Conservation (phyloP, 23 tunicate genomes). For the Oikopleura vanhoeffeni region DNA sequence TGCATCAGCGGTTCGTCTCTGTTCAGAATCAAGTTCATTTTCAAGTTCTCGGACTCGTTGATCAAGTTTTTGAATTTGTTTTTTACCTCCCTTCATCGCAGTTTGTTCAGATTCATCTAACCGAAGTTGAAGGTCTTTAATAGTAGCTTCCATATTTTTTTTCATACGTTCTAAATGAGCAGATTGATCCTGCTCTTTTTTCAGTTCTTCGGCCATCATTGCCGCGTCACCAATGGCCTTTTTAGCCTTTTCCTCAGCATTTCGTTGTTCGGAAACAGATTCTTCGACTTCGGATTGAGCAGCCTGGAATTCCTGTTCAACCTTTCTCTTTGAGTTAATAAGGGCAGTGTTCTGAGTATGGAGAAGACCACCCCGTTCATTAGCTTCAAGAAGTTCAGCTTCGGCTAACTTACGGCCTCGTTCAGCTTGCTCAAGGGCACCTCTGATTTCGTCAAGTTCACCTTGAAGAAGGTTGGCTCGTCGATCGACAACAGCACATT, state of each 20-base stretch:
- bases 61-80: conserved; percentile 20
- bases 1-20: conserved; percentile 21
- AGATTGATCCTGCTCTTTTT: conserved; percentile 22
- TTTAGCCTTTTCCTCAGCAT: conserved; percentile 76
- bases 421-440: conserved; percentile 17
- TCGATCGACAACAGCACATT: neutral
- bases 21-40: conserved; percentile 22
- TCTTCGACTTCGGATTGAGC: conserved; percentile 72
- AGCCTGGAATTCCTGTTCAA: conserved; percentile 74
- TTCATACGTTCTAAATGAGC: conserved; percentile 21
- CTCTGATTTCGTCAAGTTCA: conserved; percentile 18
- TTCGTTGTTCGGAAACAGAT: conserved; percentile 24
- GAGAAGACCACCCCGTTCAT: conserved; percentile 47
- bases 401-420: conserved; percentile 52
- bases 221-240: conserved; percentile 50
- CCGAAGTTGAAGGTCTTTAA: conserved; percentile 22
- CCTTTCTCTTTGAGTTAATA: conserved; percentile 53
- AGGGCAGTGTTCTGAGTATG: conserved; percentile 91
- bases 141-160: conserved; percentile 16
- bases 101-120: conserved; percentile 20
- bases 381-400: conserved; percentile 63
- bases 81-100: conserved; percentile 23
- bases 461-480: neutral
- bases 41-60: conserved; percentile 18
- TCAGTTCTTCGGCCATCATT: conserved; percentile 31